A percentile compares a stretch with the other conserved stretches of the same genome.
These are phyloP conservation scores for Poeciliopsis turneri DNA, from an alignment of 2,797 vertebrate genomes.

Conservation along the genomic window DNA sequence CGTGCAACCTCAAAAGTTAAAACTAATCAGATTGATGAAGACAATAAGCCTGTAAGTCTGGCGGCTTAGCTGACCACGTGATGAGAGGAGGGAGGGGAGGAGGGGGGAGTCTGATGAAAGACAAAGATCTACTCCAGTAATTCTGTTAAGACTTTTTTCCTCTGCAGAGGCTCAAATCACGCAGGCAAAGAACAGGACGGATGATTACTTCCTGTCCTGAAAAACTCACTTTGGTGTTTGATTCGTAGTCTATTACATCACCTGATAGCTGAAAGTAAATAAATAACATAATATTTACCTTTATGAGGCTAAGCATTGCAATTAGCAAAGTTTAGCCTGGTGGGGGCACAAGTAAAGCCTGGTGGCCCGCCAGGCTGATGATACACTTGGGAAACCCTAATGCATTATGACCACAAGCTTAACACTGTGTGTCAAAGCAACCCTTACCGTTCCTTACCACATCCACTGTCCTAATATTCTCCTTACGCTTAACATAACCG, in stretches of 20 bases:
- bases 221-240: background rate
- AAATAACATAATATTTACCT: background rate
- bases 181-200: background rate
- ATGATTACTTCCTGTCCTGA: background rate
- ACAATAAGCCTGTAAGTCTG: slow-evolving; percentile 71
- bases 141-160: slow-evolving; percentile 28
- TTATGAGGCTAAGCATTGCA: no score
- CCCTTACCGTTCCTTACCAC: no score
- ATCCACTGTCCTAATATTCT: no score
- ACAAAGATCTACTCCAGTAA: slow-evolving; percentile 37
- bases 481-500: no score
- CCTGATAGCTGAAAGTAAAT: background rate
- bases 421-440: no score
- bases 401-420: no score
- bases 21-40: slow-evolving; percentile 69
- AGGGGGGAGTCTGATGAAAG: slow-evolving; percentile 21
- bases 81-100: slow-evolving; percentile 5
- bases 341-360: no score
- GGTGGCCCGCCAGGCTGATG: no score
- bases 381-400: no score
- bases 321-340: no score
- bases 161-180: background rate
- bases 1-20: slow-evolving; percentile 61
- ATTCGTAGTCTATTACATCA: background rate
- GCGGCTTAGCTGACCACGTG: slow-evolving; percentile 52